Base-by-base conservation (phyloP, 2,797 vertebrate species). In the Rhyacichthys aspro region DNA sequence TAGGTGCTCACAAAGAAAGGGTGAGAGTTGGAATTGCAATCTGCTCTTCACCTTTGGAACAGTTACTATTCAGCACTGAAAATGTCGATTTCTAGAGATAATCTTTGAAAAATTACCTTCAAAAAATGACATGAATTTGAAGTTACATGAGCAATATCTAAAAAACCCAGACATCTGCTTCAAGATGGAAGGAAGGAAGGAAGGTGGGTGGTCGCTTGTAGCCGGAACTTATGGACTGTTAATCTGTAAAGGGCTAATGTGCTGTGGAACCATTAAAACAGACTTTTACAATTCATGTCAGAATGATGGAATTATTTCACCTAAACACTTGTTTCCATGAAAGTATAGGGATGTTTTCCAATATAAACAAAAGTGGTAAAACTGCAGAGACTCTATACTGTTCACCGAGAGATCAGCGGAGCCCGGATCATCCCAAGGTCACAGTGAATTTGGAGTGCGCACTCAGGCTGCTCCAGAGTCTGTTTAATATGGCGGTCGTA, bases 381-480 rank as follows among this genome's bases (percentile, higher is more conserved):
- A 67, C 43, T 55, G 17, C 63, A 49, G 78, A 74, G 70, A 74
- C 14, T 6, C 52, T 63, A 65, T 33, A 69, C 75, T 57, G 49
- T 53, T 70, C 53, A 71, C 67, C 64, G 61, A 82, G 52, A 70
- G 74, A 67, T 77, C 63, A 66, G 45, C 55, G 56, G 55, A 61
- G 62, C 55, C 76, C 56, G 64, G 82, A 83, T 83, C 81, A 67
- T 66, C 63, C 55, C 69, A 81, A 86, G 86, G 86, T 85, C 77
- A 78, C 65, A 68, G 18, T 15, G 61, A 62, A 38, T 72, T 77
- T 72, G 72, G 23, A 14, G 46, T 52, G 53, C 34, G 44, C 53
- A 55, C 55, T 37, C 33, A 34, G 47, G 62, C 80, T 63, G 70
- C 50, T 60, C 72, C 66, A 58, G 49, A 63, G 59, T 82, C 70